Evolutionary conservation across 2,113 vertebrate genomes (phyloP).

Genomic region (Tachuris rubrigastra): DNA sequence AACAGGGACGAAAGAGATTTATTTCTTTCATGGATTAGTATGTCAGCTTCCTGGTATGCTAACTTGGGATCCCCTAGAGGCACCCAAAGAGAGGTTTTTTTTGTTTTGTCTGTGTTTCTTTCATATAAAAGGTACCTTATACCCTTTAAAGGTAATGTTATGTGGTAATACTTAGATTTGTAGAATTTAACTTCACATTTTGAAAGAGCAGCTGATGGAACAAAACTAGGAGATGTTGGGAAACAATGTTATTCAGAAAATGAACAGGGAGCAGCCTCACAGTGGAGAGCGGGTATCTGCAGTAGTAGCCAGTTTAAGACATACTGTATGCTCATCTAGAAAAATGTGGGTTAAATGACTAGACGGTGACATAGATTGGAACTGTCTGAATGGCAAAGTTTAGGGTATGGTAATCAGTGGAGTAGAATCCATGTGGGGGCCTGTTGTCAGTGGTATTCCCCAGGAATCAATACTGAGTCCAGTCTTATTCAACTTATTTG

Average conservation of each 20-base stretch:
- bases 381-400: not conserved
- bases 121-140: not conserved
- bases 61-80: not conserved
- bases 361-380: not conserved
- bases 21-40: not conserved
- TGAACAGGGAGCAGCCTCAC: not conserved
- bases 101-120: not conserved
- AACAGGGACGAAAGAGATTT: not conserved
- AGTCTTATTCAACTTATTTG: not conserved
- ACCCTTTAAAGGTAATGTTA: not conserved
- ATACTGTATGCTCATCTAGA: not conserved
- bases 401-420: not conserved
- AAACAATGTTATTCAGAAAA: not conserved
- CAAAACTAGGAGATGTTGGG: not conserved
- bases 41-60: not conserved
- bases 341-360: not conserved
- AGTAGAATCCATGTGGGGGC: not conserved
- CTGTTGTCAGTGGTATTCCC: not conserved
- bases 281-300: not conserved
- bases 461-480: not conserved
- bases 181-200: not conserved
- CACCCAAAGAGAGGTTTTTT: not conserved
- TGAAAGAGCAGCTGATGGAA: not conserved
- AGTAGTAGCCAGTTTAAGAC: not conserved
- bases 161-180: not conserved